Evolutionary conservation across 2,888 invertebrate genomes (phyloP).

Genomic region (Mantis religiosa): DNA sequence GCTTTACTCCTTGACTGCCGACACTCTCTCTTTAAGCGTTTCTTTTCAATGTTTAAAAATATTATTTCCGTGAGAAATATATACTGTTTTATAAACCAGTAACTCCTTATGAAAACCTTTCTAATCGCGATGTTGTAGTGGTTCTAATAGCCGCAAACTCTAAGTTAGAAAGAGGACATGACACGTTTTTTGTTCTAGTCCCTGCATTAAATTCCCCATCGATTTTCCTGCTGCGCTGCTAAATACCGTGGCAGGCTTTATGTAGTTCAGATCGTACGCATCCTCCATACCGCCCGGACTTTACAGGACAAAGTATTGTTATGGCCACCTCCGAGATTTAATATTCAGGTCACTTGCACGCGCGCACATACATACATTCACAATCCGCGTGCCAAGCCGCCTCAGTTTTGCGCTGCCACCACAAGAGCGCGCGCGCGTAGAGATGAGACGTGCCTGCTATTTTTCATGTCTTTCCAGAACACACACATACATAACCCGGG

Average conservation of each 20-base stretch:
- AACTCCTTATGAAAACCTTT: too few relatives aligned
- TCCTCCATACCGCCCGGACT: background rate
- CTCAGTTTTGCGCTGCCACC: background rate
- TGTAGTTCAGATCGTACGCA: background rate
- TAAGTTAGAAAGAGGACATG: too few relatives aligned
- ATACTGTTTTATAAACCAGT: too few relatives aligned
- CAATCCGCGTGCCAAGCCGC: background rate
- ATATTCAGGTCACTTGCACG: slow-evolving; percentile 2
- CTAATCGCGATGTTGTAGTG: too few relatives aligned
- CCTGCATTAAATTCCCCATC: background rate
- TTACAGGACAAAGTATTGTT: background rate
- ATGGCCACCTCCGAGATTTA: background rate
- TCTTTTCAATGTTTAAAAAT: too few relatives aligned
- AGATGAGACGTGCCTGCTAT: background rate
- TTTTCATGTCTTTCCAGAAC: background rate
- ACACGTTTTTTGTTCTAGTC: background rate
- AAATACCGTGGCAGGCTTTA: background rate
- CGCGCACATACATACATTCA: background rate
- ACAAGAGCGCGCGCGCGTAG: background rate
- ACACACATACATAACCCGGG: background rate
- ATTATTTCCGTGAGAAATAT: too few relatives aligned
- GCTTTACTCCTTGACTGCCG: too few relatives aligned
- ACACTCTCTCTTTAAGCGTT: too few relatives aligned
- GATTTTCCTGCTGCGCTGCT: background rate
- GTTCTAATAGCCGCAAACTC: too few relatives aligned